Evolutionary conservation across 2,888 invertebrate species (phyloP).

Genomic region (Dromius quadrimaculatus): DNA sequence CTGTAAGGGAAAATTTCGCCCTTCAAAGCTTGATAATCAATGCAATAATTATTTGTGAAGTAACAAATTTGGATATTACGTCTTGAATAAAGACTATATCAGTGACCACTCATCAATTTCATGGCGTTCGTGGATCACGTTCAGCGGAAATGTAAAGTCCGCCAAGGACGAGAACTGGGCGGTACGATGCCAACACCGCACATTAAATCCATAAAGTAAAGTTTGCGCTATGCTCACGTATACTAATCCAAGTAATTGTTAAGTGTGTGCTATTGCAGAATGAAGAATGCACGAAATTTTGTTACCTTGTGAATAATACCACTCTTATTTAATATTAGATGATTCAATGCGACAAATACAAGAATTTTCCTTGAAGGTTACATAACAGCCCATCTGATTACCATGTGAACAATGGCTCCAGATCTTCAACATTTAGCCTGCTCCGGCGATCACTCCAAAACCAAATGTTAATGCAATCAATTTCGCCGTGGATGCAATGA

Average conservation of each 20-base stretch:
- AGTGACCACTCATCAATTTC: too few relatives aligned
- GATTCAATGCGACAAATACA: constrained; percentile 10
- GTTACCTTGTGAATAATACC: neutral
- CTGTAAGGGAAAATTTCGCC: too few relatives aligned
- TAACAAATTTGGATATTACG: too few relatives aligned
- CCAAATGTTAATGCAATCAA: constrained; percentile 49
- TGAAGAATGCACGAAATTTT: neutral
- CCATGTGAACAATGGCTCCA: constrained; percentile 43
- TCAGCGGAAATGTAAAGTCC: neutral
- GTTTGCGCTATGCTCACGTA: neutral
- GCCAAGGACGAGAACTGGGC: neutral
- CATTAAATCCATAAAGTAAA: neutral
- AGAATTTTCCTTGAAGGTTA: constrained; percentile 13
- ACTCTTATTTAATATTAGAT: too few relatives aligned
- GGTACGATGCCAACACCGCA: neutral
- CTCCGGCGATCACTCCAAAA: constrained; percentile 34
- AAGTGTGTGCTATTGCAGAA: neutral
- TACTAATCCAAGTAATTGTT: neutral
- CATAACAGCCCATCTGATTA: constrained; percentile 38
- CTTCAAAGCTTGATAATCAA: too few relatives aligned
- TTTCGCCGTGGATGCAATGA: constrained; percentile 38
- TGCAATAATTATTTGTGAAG: too few relatives aligned
- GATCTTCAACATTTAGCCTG: neutral
- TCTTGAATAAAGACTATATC: too few relatives aligned
- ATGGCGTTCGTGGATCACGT: too few relatives aligned